Evolutionary conservation across 1,140 invertebrate genomes (phyloP), one percentile per base, ranked within the genome.

Genomic region (Zaprionus gabonicus): DNA sequence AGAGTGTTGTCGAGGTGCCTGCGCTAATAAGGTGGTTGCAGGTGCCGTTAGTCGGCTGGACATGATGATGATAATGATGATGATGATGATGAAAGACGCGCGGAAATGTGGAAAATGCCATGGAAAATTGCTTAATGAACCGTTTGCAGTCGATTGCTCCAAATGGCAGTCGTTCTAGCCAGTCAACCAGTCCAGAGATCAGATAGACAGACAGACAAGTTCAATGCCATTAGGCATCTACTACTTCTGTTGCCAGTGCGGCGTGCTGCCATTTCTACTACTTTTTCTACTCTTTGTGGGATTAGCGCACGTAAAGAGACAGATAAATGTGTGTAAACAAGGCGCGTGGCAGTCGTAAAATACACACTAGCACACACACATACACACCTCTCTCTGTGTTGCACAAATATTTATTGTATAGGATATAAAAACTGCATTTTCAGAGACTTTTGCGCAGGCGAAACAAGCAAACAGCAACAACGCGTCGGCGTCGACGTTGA

Each of bases 111-210:
- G 81, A 88, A 49, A 23, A 79, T 88, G 81, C 81, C 70, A 81
- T 62, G 76, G 84, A 88, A 88, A 90, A 88, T 88, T 88, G 84
- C 75, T 90, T 81, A 84, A 88, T 90, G 81, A 81, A 81, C 81
- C 85, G 81, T 88, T 88, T 67, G 56, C 55, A 58, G 58, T 51
- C 68, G 67, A 80, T 76, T 88, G 74, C 84, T 84, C 81, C 75
- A 84, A 84, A 88, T 88, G 84, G 69, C 75, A 76, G 36, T 67
- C 46, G 63, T 71, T 74, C 74, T 77, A 17, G 41, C 41, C 41
- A 46, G 57, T 51, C 59, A 79, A 80, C 69, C 74, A 77, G 69
- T 80, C 60, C 53, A 76, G 46, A 69, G 69, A 67, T 72, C 74
- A 68, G 65, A 53, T 36, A 23, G 28, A 57, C 36, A 34, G 31